Conservation (phyloP, 2,888 invertebrate species). For the Ophion ellenae region DNA sequence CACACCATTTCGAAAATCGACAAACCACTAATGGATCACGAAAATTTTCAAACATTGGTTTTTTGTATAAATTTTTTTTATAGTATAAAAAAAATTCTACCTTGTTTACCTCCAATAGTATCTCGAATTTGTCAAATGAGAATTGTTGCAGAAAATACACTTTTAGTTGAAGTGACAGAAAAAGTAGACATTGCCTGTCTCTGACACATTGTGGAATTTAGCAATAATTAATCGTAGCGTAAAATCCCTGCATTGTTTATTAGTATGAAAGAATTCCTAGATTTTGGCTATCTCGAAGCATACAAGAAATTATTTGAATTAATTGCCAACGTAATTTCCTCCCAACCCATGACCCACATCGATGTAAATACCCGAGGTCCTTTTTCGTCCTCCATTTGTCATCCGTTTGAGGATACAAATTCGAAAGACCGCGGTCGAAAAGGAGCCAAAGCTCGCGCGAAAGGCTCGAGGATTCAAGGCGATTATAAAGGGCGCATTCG, state of each 20-base stretch:
- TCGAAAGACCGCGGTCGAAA: not conserved
- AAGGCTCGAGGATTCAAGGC: conserved; percentile 23
- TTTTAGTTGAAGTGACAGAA: not conserved
- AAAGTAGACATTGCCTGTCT: not conserved
- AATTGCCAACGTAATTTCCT: not conserved
- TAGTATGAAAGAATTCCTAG: not conserved
- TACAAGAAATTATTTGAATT: not conserved
- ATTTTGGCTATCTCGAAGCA: not conserved
- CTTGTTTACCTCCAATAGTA: not conserved
- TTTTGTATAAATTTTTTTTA: not conserved
- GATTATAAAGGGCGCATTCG: conserved; percentile 18
- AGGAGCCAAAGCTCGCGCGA: not conserved
- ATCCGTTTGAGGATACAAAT: not conserved
- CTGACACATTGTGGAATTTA: not conserved
- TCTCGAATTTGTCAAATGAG: not conserved
- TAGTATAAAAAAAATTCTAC: not conserved
- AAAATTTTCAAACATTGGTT: not conserved
- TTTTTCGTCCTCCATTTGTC: not conserved
- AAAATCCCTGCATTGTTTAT: not conserved
- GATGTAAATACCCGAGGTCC: too few species aligned
- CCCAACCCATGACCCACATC: not conserved
- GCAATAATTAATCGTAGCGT: not conserved
- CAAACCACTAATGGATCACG: not conserved
- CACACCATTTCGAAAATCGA: not conserved
- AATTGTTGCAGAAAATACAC: not conserved